Conservation (phyloP, 2,888 invertebrate genomes). For the Andrena camellia region DNA sequence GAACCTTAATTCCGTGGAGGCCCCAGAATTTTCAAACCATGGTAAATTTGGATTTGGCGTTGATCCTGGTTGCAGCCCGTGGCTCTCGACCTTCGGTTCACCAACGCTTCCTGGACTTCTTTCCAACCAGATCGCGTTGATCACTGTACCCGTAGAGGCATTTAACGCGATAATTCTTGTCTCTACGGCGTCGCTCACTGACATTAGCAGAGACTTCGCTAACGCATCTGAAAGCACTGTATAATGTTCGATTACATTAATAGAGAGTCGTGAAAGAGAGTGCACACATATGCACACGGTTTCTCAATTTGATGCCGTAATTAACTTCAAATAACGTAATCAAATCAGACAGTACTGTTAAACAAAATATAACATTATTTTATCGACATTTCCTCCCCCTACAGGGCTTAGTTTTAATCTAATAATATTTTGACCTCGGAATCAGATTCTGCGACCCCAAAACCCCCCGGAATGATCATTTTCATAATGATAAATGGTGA, state of each 20-base stretch:
- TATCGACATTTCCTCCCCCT: no score
- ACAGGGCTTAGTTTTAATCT: no score
- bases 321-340: no score
- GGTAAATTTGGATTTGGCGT: conserved; percentile 90
- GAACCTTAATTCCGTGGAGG: conserved; percentile 87
- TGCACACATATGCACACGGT: not conserved
- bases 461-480: no score
- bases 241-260: not conserved
- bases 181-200: conserved; percentile 87
- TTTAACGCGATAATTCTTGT: conserved; percentile 88
- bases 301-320: no score
- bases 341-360: no score
- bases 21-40: conserved; percentile 90
- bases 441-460: no score
- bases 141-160: conserved; percentile 87
- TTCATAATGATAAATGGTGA: no score
- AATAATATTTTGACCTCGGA: no score
- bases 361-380: no score
- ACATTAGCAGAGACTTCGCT: conserved; percentile 90
- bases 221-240: conserved; percentile 87
- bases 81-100: conserved; percentile 85
- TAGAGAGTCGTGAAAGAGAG: not conserved
- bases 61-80: conserved; percentile 87
- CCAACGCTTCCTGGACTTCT: conserved; percentile 85
- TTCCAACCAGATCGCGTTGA: conserved; percentile 88